Evolutionary conservation across 2,888 invertebrate species (phyloP), one percentile per base, ranked within the genome.

Genomic region (Drosophila mimica): DNA sequence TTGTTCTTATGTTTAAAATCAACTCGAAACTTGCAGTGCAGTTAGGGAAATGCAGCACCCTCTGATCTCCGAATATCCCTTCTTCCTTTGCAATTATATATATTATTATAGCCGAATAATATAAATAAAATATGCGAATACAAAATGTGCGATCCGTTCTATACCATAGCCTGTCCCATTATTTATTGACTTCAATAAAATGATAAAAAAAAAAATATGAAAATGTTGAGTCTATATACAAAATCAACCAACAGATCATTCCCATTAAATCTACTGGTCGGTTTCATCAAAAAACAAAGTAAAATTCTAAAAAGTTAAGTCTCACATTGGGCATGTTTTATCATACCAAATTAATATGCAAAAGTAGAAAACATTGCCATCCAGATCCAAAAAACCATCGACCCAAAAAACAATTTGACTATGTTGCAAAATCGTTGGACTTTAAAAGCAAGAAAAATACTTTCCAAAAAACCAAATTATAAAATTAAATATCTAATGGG

Each of bases 401-500:
- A 11, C 20, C 11, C 43, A 43, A 20, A 20, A 43, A 20, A 11
- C 25, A 25, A 15, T 25, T 48, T 48, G 20, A 48, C 25, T 48
- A 25, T 25, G 17, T 20, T 48, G 15, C 15, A 49, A 28, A 49
- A 28, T 15, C 15, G 7, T 8, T 25, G 28, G 3, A 30, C 25
- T 11, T 30, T 11, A 49, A 17, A n/a, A 51, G 15, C 17, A 20
- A 53, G 25, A 25, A 9, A 28, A 30, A 17, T 6, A 49, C 17
- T 8, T 38, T 34, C 13, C 13, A 13, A 46, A 25, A 48, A 15
- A 11, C 15, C 25, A 46, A 72, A 75, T 59, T 56, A 49, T 49
- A 17, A 5, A 15, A 49, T 9, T 28, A 5, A 28, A 3, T 49
- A 81, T 70, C 74, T 81, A 76, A 72, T 86, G 79, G 70, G 70